These are phyloP conservation scores for Helicoverpa armigera DNA, from an alignment of 1,140 invertebrate species.

Conservation along the genomic window DNA sequence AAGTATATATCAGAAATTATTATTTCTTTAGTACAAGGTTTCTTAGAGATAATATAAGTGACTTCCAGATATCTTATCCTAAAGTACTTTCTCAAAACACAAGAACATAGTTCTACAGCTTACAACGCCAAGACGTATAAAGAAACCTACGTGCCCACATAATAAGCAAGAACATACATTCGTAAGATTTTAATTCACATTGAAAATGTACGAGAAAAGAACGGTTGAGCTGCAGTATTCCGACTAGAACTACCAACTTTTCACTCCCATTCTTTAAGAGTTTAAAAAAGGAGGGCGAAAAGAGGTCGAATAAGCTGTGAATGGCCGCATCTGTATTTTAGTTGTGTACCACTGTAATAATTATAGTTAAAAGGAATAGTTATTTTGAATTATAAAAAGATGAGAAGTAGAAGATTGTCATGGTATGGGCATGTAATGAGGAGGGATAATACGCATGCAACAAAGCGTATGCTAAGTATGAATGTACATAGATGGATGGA, in stretches of 20 bases:
- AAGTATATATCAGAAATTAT: no score
- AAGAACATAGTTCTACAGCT: not conserved
- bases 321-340: slow-evolving; percentile 50
- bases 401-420: no score
- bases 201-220: slow-evolving; percentile 43
- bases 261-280: slow-evolving; percentile 47
- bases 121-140: not conserved
- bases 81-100: not conserved
- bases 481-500: no score
- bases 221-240: slow-evolving; percentile 23
- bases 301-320: slow-evolving; percentile 54
- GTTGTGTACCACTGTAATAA: slow-evolving; percentile 53
- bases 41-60: no score
- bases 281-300: slow-evolving; percentile 47
- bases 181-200: slow-evolving; percentile 42
- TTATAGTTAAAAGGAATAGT: slow-evolving; percentile 37
- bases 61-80: no score
- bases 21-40: no score
- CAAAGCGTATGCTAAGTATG: no score
- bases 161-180: slow-evolving; percentile 20
- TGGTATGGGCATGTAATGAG: no score
- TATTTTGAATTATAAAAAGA: not conserved
- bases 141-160: not conserved
- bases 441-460: no score
- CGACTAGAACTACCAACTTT: slow-evolving; percentile 48